A percentile compares a stretch with the other conserved stretches of the same genome.
These are phyloP conservation scores for Asarcornis scutulata DNA, from an alignment of 2,113 vertebrate genomes.

Conservation along the genomic window DNA sequence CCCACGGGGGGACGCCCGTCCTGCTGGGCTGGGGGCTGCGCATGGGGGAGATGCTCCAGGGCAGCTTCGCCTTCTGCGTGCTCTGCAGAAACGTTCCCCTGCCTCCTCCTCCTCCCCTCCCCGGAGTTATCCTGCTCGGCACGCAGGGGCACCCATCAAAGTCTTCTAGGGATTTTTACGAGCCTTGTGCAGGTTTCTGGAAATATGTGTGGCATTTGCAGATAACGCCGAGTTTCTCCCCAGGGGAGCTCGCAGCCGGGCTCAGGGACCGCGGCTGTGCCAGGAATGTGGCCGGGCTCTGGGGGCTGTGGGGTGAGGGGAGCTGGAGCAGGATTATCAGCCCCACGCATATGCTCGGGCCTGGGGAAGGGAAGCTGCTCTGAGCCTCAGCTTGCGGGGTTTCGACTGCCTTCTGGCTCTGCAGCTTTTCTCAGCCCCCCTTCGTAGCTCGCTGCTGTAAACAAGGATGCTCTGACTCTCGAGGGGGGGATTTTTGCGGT, in stretches of 20 bases:
- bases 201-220: neutral
- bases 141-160: neutral
- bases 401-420: neutral
- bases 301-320: neutral
- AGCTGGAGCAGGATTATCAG: neutral
- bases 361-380: neutral
- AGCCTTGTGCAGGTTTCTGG: neutral
- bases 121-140: neutral
- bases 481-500: neutral
- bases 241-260: neutral
- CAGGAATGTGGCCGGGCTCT: neutral
- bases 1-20: accelerated
- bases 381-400: neutral
- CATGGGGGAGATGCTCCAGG: neutral
- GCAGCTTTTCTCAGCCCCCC: neutral
- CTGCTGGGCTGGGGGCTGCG: accelerated
- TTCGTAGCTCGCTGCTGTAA: neutral
- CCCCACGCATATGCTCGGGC: neutral
- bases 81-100: neutral
- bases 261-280: neutral
- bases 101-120: neutral
- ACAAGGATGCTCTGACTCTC: neutral
- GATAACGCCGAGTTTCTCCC: neutral
- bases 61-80: neutral
- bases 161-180: neutral